A percentile compares a stretch with the other conserved stretches of the same genome.
Conservation (phyloP, 2,113 vertebrate genomes). For the Pachycephala philippinensis region DNA sequence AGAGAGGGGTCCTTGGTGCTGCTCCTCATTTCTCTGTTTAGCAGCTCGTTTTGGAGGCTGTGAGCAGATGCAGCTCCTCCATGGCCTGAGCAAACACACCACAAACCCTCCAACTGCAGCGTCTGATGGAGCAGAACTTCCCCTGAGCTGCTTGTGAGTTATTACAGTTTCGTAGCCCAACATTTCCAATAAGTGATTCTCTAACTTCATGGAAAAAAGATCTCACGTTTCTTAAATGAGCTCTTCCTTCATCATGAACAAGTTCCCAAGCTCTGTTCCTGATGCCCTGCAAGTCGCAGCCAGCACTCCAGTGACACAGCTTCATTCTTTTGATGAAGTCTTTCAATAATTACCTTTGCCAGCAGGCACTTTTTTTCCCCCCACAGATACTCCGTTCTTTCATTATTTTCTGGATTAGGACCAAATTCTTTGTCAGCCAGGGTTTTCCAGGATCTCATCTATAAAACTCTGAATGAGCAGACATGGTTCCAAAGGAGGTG, state of each 20-base stretch:
- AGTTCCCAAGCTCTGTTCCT: background rate
- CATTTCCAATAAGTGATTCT: background rate
- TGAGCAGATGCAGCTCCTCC: background rate
- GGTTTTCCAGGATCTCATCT: background rate
- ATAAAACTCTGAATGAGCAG: background rate
- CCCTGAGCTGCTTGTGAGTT: background rate
- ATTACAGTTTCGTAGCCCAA: background rate
- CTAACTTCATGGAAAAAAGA: background rate
- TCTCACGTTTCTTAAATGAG: background rate
- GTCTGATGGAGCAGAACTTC: background rate
- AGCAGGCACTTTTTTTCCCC: background rate
- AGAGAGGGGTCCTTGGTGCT: background rate
- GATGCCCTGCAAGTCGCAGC: background rate
- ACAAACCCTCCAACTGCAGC: background rate
- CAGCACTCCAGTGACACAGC: background rate
- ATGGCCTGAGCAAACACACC: background rate
- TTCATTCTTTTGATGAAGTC: background rate
- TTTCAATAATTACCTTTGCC: background rate
- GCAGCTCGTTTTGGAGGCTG: background rate
- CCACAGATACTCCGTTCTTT: background rate
- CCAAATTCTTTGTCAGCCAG: background rate
- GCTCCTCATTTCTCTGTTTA: background rate
- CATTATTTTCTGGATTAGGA: constrained; percentile 6
- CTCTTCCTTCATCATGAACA: background rate
- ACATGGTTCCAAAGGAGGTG: background rate